Evolutionary conservation across 2,888 invertebrate genomes (phyloP), one percentile per base, ranked within the genome.

Genomic region (Agrochola circellaris): DNA sequence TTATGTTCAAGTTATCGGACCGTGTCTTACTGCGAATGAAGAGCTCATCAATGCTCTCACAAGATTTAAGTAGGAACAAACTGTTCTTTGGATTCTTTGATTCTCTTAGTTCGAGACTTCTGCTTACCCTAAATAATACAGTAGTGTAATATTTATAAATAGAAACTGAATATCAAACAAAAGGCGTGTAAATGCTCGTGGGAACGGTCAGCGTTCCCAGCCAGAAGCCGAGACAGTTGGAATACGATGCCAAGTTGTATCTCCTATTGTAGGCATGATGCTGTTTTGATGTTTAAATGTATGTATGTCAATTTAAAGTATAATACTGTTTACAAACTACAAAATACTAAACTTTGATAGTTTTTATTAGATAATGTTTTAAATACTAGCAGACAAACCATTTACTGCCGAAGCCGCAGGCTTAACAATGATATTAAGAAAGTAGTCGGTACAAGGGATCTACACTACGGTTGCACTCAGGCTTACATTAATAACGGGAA

Each of bases 201-300:
- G 54, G 67, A 79, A 72, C 67, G 62, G 71, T 84, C 58, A 67
- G 54, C 23, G 83, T 67, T 51, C 79, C 15, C 51, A 54, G 54
- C 54, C 69, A 30, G 51, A 62, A 51, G 2, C 1, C 51, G 34
- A 70, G 61, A 62, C 71, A 34, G n/a, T 71, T 26, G 45, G 80
- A 72, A 67, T 17, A 84, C 51, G 80, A 79, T 79, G 81, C 81
- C 81, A 81, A 84, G 45, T 68, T 78, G 30, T 66, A 34, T 54
- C 61, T 45, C 51, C 26, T 30, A 71, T 20, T 45, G 66, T 62
- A 54, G 23, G 42, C 56, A n/a, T 38, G 20, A 54, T 56, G 34
- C 15, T 15, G 34, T 13, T 56, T 42, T 61, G 20, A 15, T 45
- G 34, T n/a, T 60, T 48, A 48, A 56, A 82, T 60, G 26, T 17